Conservation (phyloP, 2,113 vertebrate genomes). For the Carassius carassius region DNA sequence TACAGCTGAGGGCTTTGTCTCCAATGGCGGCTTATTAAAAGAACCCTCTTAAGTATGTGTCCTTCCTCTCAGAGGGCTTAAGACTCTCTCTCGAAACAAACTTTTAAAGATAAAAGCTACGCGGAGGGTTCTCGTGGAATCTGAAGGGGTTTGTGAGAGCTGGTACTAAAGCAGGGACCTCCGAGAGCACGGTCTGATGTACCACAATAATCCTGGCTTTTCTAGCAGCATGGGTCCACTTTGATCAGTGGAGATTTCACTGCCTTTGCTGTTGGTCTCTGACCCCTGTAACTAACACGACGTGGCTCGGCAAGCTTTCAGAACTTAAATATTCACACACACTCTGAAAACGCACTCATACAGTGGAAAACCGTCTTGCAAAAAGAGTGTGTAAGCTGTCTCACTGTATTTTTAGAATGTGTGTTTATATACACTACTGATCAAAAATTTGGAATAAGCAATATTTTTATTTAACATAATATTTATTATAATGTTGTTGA, state of each 20-base stretch:
- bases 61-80: constrained; percentile 17
- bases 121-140: not conserved
- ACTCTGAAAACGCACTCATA: not conserved
- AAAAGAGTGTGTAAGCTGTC: no score
- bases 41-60: constrained; percentile 4
- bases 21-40: constrained; percentile 29
- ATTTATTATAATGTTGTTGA: no score
- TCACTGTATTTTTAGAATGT: no score
- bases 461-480: no score
- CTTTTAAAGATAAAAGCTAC: constrained; percentile 5
- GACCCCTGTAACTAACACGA: constrained; percentile 25
- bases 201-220: constrained; percentile 19
- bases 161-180: not conserved
- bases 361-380: no score
- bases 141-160: no score
- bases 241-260: constrained; percentile 54
- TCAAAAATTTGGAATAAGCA: no score
- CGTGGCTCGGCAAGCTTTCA: not conserved
- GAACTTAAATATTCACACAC: constrained; percentile 22
- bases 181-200: constrained; percentile 36
- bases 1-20: constrained; percentile 25
- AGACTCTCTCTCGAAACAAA: constrained; percentile 5
- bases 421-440: no score
- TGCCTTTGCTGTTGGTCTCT: not conserved
- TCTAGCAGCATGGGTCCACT: constrained; percentile 34